Conservation (phyloP, 2,797 vertebrate genomes). For the Lindbergichthys nudifrons region DNA sequence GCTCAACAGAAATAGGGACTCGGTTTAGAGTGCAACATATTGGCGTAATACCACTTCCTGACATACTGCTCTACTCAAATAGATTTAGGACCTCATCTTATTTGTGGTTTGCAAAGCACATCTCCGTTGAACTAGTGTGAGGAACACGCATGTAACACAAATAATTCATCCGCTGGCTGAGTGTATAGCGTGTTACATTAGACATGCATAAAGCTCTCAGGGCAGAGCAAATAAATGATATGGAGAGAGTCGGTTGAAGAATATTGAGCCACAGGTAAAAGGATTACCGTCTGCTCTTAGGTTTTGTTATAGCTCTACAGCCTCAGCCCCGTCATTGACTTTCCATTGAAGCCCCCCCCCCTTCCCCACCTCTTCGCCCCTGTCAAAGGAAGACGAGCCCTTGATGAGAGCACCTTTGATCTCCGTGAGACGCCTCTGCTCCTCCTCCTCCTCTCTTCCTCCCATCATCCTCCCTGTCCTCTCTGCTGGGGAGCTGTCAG, state of each 20-base stretch:
- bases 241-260: conserved; percentile 1
- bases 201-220: conserved; percentile 38
- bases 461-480: conserved; percentile 36
- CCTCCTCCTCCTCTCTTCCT: conserved; percentile 54
- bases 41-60: no score
- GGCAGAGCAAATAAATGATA: conserved; percentile 26
- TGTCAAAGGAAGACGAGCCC: conserved; percentile 63
- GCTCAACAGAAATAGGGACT: not conserved
- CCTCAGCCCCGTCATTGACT: conserved; percentile 33
- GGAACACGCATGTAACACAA: not conserved
- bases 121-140: not conserved
- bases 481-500: conserved; percentile 52
- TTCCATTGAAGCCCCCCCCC: conserved; percentile 23
- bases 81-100: not conserved
- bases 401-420: conserved; percentile 74
- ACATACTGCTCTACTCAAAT: not conserved
- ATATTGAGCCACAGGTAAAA: conserved; percentile 40
- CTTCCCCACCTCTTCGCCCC: conserved; percentile 24
- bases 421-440: conserved; percentile 47
- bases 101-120: not conserved
- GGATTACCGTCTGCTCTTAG: conserved; percentile 16
- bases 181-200: conserved; percentile 17
- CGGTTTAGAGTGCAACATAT: not conserved
- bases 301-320: conserved; percentile 30
- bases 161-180: not conserved